Conservation (phyloP, 2,797 vertebrate genomes). For the Oceanodroma leucorhoa region DNA sequence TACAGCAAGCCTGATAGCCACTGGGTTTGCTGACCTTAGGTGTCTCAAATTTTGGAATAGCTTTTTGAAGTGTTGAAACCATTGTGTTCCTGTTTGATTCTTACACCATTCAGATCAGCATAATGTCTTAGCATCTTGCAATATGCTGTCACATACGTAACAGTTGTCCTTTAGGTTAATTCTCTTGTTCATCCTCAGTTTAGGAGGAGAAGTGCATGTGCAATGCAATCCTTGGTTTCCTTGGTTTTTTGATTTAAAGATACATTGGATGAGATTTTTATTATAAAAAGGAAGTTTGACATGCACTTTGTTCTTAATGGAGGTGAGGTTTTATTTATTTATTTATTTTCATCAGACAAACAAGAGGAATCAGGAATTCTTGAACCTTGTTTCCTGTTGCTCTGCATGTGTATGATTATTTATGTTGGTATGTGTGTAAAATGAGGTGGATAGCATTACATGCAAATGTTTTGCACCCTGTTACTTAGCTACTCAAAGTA, state of each 20-base stretch:
- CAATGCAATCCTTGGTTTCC: neutral
- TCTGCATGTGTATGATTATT: neutral
- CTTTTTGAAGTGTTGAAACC: neutral
- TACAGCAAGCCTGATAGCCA: neutral
- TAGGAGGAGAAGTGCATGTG: neutral
- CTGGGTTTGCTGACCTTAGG: neutral
- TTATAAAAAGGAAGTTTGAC: neutral
- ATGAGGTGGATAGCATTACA: neutral
- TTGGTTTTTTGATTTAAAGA: neutral
- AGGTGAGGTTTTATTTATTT: neutral
- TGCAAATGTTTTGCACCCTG: neutral
- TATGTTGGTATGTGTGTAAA: neutral
- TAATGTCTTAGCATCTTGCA: neutral
- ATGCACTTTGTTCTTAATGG: neutral
- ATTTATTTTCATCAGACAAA: neutral
- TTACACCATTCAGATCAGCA: neutral
- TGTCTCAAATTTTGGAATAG: neutral
- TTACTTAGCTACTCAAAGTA: neutral
- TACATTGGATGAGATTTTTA: neutral
- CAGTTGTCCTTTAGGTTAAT: neutral
- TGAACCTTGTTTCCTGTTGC: neutral
- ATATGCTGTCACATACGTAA: neutral
- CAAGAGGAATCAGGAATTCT: neutral
- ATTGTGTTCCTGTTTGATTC: neutral
- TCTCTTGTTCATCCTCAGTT: neutral